Base-by-base conservation (phyloP, 2,797 vertebrate genomes). In the Anguilla megastoma region DNA sequence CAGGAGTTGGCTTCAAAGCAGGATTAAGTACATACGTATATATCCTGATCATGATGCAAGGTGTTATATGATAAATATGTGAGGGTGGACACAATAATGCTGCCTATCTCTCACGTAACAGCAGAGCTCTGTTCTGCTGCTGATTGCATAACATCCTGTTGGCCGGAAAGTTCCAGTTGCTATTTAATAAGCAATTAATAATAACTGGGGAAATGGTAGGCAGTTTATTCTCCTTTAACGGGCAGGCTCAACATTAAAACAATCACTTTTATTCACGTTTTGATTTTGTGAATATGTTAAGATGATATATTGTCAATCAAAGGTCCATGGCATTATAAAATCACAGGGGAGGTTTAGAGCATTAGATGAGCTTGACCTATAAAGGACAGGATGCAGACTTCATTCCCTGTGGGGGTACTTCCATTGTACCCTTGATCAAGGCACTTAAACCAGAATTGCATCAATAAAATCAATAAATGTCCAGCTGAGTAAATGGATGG, bases 101-200 rank as follows among this genome's bases (percentile, higher is more conserved):
- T 12, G 76, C 56, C 50, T 60, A 50, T 85, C 45, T 41, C 63
- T 82, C 54, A 76, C 80, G 2, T 87, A n/a, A 76, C 86, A 56
- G 52, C 85, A 83, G 52, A 83, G 27, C 80, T 36, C 86, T 45
- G 80, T 74, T 36, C 27, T 21, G 52, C 79, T 71, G 16, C 60
- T 86, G 27, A 36, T 89, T 88, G 36, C 84, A 48, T 88, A 87
- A 87, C 79, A 36, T 36, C 30, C 69, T 56, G 60, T 85, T 86
- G n/a, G 3, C 30, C 50, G 33, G 71, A 85, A 88, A 86, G 16
- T 56, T 85, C 87, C 89, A 87, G 76, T 76, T 48, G 9, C 16
- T 14, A 86, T 54, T 86, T 63, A 87, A 90, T 86, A 79, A 82
- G 41, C 21, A 58, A 56, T 84, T 74, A 80, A 18, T 85, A 85